Evolutionary conservation across 64 coral and sea anemone species (phyloP).

Genomic region (Dendrophyllia cribrosa): DNA sequence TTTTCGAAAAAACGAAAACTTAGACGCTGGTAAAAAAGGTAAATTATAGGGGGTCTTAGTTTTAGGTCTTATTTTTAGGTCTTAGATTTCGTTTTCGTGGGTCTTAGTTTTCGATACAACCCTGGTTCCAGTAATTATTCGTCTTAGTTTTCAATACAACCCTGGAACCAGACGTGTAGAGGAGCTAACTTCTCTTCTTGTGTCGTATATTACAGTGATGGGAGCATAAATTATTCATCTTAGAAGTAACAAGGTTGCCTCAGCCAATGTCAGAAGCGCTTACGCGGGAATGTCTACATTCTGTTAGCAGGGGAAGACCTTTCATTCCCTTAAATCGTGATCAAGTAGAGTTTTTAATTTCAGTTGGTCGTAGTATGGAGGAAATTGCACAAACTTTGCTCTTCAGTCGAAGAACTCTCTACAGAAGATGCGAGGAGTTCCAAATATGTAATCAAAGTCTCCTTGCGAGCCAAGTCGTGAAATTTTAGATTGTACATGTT

Average conservation of each 20-base stretch:
- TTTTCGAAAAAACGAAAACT: too few relatives aligned
- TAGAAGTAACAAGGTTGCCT: conserved; percentile 36
- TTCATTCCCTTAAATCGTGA: conserved; percentile 50
- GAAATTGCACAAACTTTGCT: conserved; percentile 57
- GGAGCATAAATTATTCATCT: conserved; percentile 63
- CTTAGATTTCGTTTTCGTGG: too few relatives aligned
- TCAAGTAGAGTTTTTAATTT: conserved; percentile 56
- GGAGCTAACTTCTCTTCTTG: conserved; percentile 22
- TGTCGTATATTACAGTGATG: conserved; percentile 41
- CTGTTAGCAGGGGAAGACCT: conserved; percentile 46
- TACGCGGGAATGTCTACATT: neutral
- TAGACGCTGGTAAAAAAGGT: too few relatives aligned
- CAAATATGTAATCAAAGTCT: conserved; percentile 70
- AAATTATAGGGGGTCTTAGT: too few relatives aligned
- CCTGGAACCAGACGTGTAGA: conserved; percentile 27
- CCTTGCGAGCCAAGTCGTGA: too few relatives aligned
- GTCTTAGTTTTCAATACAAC: too few relatives aligned
- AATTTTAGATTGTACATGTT: too few relatives aligned
- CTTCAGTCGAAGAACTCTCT: conserved; percentile 59
- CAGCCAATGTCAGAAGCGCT: conserved; percentile 65
- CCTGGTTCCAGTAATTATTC: too few relatives aligned
- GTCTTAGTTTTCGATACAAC: too few relatives aligned
- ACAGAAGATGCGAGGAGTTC: conserved; percentile 61
- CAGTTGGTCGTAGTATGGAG: conserved; percentile 41
- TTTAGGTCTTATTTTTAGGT: too few relatives aligned